Base-by-base conservation (phyloP, 1,140 invertebrate genomes). In the Lepidurus packardi region DNA sequence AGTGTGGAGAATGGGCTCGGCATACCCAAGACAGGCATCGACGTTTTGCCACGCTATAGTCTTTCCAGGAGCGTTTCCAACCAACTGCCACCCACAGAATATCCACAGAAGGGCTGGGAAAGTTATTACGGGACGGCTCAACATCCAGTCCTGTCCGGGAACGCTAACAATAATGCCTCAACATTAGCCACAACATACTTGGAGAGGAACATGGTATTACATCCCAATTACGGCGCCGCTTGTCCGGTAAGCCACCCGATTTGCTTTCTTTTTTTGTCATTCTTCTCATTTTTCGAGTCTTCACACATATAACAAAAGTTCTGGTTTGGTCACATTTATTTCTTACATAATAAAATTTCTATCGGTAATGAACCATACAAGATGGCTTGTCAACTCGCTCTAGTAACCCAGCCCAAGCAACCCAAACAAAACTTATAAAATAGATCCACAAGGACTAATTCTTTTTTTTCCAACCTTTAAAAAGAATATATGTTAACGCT, bases 201-300 rank as follows among this genome's bases (percentile, higher is more conserved):
- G 43, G 53, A 78, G 43, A 45, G 34, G 1, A 78, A 78, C 21
- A 34, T 74, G 75, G 73, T 75, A 24, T 74, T 78, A 44, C 78
- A 78, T 74, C 78, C 78, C 42, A 78, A 78, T 44, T 78, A 78
- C 73, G 78, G 78, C 42, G 78, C 78, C 7, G 78, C 78, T 11
- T 78, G 78, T 44, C 78, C 41, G 44, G 78, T 78, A 75, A 78
- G 78, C 53, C 9, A 16, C 11, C 21, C 43, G 45, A 24, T 45
- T 10, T 9, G 10, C n/a, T 45, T 45, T 24, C 76, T 16, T 73
- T 44, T 53, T 44, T 34, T 73, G 11, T 24, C 77, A 41, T 13
- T 78, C 73, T 41, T 41, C 76, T 45, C 43, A 10, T 77, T 34
- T 43, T 45, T 45, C 41, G 0, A 42, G 21, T 77, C 34, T 34